Base-by-base conservation (phyloP, 2,888 invertebrate genomes). In the Phyllotreta cruciferae region DNA sequence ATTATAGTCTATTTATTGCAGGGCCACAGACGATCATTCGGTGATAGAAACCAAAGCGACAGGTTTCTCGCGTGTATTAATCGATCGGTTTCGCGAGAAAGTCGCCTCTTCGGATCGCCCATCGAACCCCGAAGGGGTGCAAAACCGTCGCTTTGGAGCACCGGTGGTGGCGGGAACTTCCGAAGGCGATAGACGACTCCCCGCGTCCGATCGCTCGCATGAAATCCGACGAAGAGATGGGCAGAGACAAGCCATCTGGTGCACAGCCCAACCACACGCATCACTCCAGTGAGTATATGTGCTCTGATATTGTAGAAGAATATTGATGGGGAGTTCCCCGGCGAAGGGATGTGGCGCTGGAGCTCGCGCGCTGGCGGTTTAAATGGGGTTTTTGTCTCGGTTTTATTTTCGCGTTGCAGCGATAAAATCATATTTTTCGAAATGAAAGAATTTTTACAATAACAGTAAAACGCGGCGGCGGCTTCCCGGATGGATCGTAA, bases 221-320 rank as follows among this genome's bases (percentile, higher is more conserved):
- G 77, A 75, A 74, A 74, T 74, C 77, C 60, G 76, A 76, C 66
- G 77, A 77, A 66, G 77, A 77, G 65, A 75, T 77, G 74, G 69
- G 72, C 42, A 70, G 75, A 13, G 75, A 76, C 56, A 76, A 73
- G 64, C 72, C 74, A 66, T 71, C 75, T 38, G 75, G 72, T 63
- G 69, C 75, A 54, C 71, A 56, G 64, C 68, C 66, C 64, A 77
- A 77, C 69, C 77, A 77, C 70, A 76, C 74, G 62, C 76, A 77
- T 68, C 75, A 74, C 65, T 70, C 75, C 63, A 77, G 77, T 77
- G 66, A 76, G 77, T 76, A 62, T n/a, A n/a, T n/a, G n/a, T n/a
- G n/a, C n/a, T n/a, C n/a, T n/a, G n/a, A n/a, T n/a, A n/a, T n/a
- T n/a, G n/a, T n/a, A n/a, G n/a, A n/a, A n/a, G n/a, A n/a, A n/a